These are phyloP conservation scores for Strigamia transsilvanica DNA, from an alignment of 2,888 invertebrate species.

Conservation along the genomic window DNA sequence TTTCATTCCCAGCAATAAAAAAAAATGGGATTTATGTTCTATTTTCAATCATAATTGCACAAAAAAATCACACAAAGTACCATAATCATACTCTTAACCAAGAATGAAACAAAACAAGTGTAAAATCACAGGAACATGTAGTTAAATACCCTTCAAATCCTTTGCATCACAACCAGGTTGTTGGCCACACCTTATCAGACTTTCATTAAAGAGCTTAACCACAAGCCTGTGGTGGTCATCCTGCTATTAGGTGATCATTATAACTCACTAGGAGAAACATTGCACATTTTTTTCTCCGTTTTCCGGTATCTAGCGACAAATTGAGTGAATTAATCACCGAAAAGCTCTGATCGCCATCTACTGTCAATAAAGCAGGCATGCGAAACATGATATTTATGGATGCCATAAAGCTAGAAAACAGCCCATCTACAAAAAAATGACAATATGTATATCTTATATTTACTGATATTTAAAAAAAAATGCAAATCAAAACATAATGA, in stretches of 20 bases:
- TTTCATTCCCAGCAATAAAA: too few species aligned
- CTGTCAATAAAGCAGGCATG: conserved; percentile 30
- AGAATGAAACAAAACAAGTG: background rate
- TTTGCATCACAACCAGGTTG: conserved; percentile 21
- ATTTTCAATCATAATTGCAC: too few species aligned
- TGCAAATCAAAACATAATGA: background rate
- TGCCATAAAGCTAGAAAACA: background rate
- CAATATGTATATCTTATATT: background rate
- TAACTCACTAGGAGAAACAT: conserved; percentile 23
- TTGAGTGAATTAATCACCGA: conserved; percentile 21
- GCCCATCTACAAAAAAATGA: background rate
- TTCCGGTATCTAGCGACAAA: conserved; percentile 20
- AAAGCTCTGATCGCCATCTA: conserved; percentile 6
- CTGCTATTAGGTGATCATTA: conserved; percentile 30
- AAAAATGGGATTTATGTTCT: too few species aligned
- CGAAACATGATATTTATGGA: conserved; percentile 15
- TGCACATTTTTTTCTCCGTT: background rate
- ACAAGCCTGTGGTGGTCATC: conserved; percentile 30
- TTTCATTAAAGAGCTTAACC: conserved; percentile 30
- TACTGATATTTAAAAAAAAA: background rate
- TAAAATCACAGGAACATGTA: background rate
- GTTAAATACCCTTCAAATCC: conserved; percentile 14
- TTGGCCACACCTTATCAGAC: conserved; percentile 26
- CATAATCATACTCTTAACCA: too few species aligned
- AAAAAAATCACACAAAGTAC: too few species aligned